phyloP scores from a whole-genome alignment of 2,888 invertebrate genomes.

The Allophyes oxyacanthae region DNA sequence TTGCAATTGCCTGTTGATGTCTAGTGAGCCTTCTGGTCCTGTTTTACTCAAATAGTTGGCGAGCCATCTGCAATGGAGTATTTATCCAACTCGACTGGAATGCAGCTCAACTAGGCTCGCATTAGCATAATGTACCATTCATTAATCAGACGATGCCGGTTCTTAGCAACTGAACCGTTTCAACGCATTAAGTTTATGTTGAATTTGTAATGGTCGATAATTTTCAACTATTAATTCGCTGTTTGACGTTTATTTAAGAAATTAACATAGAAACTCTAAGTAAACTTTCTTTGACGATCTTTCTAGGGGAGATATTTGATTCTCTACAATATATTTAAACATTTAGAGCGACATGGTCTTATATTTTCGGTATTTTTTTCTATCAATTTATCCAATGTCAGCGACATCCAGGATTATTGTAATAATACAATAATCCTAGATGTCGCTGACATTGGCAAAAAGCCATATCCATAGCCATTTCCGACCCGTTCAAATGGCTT shows the following conservation, averaged over 20 bases:
- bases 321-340: no score
- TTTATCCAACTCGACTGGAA: conserved; percentile 59
- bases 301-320: conserved; percentile 19
- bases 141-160: conserved; percentile 61
- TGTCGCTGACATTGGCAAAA: no score
- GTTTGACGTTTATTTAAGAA: conserved; percentile 43
- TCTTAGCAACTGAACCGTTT: conserved; percentile 40
- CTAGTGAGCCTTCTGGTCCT: conserved; percentile 30
- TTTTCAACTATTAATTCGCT: conserved; percentile 46
- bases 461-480: no score
- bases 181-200: conserved; percentile 45
- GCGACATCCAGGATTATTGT: no score
- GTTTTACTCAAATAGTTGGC: conserved; percentile 15
- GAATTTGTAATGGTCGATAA: conserved; percentile 52
- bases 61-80: conserved; percentile 39
- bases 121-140: conserved; percentile 62
- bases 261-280: conserved; percentile 35
- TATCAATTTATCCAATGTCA: no score
- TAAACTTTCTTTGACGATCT: conserved; percentile 12
- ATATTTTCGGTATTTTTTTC: no score
- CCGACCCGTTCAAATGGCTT: no score
- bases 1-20: no score
- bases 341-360: no score
- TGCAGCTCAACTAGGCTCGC: conserved; percentile 57
- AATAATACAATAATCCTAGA: no score